Evolutionary conservation across 1,140 invertebrate genomes (phyloP).

Genomic region (Heliconius melpomene): DNA sequence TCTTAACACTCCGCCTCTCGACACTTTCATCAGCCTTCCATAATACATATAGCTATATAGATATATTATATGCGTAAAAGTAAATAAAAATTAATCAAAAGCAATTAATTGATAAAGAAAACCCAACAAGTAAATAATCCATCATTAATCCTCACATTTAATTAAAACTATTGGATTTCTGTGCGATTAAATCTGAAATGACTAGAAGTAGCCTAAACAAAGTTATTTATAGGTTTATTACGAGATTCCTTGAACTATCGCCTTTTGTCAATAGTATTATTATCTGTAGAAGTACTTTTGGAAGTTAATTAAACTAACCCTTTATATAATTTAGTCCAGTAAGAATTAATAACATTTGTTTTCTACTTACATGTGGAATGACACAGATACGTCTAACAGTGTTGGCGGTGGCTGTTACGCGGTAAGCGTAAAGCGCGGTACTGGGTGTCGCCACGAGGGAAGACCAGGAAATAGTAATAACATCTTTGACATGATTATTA

Average conservation of each 20-base stretch:
- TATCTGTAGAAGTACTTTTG: not conserved
- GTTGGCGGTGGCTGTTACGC: too few relatives aligned
- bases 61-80: not conserved
- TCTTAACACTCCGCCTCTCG: too few relatives aligned
- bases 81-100: not conserved
- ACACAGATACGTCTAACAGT: too few relatives aligned
- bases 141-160: not conserved
- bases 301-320: not conserved
- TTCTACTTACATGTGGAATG: too few relatives aligned
- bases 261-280: not conserved
- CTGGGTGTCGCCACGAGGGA: too few relatives aligned
- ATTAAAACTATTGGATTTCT: not conserved
- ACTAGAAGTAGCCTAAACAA: conserved; percentile 12
- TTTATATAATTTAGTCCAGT: too few relatives aligned
- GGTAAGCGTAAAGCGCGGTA: too few relatives aligned
- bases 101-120: not conserved
- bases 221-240: conserved; percentile 8
- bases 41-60: too few relatives aligned
- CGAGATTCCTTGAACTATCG: not conserved
- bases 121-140: not conserved
- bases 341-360: too few relatives aligned
- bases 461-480: too few relatives aligned
- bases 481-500: too few relatives aligned
- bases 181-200: conserved; percentile 2
- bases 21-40: too few relatives aligned